Evolutionary conservation across 2,113 vertebrate species (phyloP).

Genomic region (Motacilla alba): DNA sequence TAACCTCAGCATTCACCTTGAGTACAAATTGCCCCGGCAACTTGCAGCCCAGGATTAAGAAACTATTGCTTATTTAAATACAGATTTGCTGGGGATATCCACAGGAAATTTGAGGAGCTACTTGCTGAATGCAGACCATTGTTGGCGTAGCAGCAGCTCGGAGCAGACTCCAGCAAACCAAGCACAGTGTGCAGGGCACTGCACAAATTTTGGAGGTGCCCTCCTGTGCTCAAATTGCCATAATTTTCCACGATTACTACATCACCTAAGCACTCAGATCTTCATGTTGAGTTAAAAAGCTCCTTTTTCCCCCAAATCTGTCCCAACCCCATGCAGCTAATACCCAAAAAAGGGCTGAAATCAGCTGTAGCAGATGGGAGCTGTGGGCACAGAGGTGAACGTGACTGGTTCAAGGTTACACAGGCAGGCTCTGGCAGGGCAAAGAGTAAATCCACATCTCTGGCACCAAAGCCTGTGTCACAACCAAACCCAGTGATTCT

Average conservation of each 20-base stretch:
- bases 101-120: conserved; percentile 43
- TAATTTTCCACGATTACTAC: conserved; percentile 12
- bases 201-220: background rate
- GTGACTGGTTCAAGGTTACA: background rate
- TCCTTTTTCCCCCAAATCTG: background rate
- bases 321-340: background rate
- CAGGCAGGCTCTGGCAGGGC: background rate
- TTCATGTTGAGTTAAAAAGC: conserved; percentile 18
- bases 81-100: conserved; percentile 42
- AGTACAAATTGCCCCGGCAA: conserved; percentile 53
- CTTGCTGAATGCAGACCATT: conserved; percentile 56
- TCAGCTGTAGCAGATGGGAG: background rate
- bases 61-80: conserved; percentile 44
- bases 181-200: background rate
- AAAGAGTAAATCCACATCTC: background rate
- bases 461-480: background rate
- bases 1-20: conserved; percentile 41
- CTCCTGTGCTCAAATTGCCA: conserved; percentile 2
- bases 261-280: background rate
- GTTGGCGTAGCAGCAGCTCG: background rate
- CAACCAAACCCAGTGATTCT: conserved; percentile 1
- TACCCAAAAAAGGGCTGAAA: background rate
- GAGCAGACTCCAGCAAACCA: background rate
- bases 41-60: conserved; percentile 9
- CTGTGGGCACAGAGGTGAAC: background rate